Conservation (phyloP, 2,888 invertebrate species). For the Drosophila merina region DNA sequence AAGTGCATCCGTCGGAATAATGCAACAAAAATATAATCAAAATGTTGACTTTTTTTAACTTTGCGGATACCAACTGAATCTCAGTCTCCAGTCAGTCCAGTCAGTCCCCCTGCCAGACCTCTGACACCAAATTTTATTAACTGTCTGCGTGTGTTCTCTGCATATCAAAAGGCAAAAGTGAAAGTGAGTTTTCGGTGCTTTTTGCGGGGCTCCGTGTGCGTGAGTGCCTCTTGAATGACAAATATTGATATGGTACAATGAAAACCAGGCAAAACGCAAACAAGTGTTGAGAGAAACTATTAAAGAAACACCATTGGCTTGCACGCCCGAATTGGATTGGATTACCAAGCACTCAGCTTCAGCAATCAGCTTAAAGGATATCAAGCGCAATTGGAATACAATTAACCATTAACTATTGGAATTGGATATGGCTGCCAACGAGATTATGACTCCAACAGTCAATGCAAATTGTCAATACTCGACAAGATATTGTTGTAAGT, state of each 20-base stretch:
- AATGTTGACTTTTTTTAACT: conserved; percentile 68
- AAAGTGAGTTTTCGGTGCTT: conserved; percentile 62
- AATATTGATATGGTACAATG: conserved; percentile 63
- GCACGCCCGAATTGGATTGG: conserved; percentile 22
- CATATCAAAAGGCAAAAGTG: conserved; percentile 74
- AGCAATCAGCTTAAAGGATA: conserved; percentile 46
- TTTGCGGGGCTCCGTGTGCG: conserved; percentile 51
- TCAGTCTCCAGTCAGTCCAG: conserved; percentile 20
- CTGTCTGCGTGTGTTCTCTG: conserved; percentile 68
- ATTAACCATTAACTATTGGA: conserved; percentile 10
- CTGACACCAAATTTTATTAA: conserved; percentile 44
- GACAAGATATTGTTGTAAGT: conserved; percentile 84
- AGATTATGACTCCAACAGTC: conserved; percentile 82
- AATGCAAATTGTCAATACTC: conserved; percentile 84
- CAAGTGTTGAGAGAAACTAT: conserved; percentile 67
- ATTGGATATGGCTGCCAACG: conserved; percentile 81
- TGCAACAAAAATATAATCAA: conserved; percentile 43
- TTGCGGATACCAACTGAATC: conserved; percentile 44
- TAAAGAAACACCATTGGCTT: conserved; percentile 19
- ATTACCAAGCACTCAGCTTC: conserved; percentile 24
- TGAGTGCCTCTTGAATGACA: conserved; percentile 75
- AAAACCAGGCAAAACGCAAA: conserved; percentile 61
- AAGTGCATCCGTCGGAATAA: conserved; percentile 13
- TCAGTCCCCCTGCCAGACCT: conserved; percentile 6
- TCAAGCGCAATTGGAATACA: conserved; percentile 33